A percentile compares a stretch with the other conserved stretches of the same genome.
phyloP scores from a whole-genome alignment of 1,140 invertebrate species.

The Physella acuta region DNA sequence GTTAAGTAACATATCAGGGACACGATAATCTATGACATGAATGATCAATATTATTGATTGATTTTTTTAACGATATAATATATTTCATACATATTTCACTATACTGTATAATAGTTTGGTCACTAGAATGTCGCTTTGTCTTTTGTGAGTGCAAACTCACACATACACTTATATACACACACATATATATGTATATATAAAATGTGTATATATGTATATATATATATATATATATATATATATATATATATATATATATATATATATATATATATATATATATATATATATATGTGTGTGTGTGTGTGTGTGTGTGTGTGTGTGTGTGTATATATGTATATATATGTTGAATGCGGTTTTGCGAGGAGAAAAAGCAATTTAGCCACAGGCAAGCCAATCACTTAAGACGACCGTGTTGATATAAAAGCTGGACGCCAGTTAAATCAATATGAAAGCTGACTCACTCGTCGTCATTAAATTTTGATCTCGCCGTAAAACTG shows the following conservation, averaged over 20 bases:
- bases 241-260: slow-evolving; percentile 1
- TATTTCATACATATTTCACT: not conserved
- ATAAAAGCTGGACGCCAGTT: not conserved
- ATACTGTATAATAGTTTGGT: not conserved
- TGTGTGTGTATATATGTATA: not conserved
- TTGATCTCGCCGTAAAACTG: not conserved
- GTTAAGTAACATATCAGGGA: no score
- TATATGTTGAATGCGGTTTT: not conserved
- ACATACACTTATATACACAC: not conserved
- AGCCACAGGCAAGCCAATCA: not conserved
- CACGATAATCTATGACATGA: no score
- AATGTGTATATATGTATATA: not conserved
- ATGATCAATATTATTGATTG: no score
- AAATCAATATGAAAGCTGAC: not conserved
- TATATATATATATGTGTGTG: slow-evolving; percentile 17
- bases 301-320: slow-evolving; percentile 18
- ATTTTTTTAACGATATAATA: not conserved
- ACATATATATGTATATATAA: not conserved
- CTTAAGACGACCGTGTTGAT: not conserved
- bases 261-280: slow-evolving; percentile 10
- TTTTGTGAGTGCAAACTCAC: not conserved
- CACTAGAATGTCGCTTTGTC: not conserved
- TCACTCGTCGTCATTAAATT: not conserved
- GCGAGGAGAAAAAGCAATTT: not conserved
- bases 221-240: not conserved